These are phyloP conservation scores for Melipona beecheii DNA, from an alignment of 2,888 invertebrate species.

Conservation along the genomic window DNA sequence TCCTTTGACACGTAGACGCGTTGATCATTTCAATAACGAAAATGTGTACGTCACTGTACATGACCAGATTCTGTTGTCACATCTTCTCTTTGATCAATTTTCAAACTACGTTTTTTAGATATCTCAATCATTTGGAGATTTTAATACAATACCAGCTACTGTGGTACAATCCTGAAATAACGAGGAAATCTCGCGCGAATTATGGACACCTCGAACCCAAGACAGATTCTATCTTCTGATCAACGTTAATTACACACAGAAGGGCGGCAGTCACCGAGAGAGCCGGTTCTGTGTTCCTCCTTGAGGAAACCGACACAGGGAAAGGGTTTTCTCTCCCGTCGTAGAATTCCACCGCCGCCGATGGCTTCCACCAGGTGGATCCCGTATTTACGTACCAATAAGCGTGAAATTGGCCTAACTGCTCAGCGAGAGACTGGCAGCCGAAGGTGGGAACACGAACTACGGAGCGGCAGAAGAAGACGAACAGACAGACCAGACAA, in stretches of 20 bases:
- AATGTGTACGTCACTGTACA: too few species aligned
- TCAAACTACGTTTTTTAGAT: too few species aligned
- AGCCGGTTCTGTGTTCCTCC: neutral
- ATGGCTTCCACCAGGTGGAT: constrained; percentile 57
- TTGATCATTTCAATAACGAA: too few species aligned
- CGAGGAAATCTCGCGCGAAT: neutral
- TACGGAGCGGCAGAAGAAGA: constrained; percentile 18
- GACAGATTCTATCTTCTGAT: neutral
- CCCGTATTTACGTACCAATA: constrained; percentile 82
- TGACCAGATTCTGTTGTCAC: too few species aligned
- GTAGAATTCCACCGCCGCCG: constrained; percentile 45
- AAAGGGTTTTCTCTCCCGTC: constrained; percentile 39
- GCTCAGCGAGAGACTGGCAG: constrained; percentile 57
- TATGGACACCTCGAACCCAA: neutral
- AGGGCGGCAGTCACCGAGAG: neutral
- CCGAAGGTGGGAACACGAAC: constrained; percentile 21
- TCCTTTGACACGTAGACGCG: too few species aligned
- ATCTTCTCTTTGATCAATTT: too few species aligned
- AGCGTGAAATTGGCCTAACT: constrained; percentile 83
- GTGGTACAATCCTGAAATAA: too few species aligned
- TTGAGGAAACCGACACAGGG: constrained; percentile 12
- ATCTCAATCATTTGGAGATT: too few species aligned
- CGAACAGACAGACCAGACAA: constrained; percentile 43
- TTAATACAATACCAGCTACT: too few species aligned
- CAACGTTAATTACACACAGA: constrained; percentile 4